phyloP scores from a whole-genome alignment of 2,888 invertebrate genomes.

The Aphrophora alni region DNA sequence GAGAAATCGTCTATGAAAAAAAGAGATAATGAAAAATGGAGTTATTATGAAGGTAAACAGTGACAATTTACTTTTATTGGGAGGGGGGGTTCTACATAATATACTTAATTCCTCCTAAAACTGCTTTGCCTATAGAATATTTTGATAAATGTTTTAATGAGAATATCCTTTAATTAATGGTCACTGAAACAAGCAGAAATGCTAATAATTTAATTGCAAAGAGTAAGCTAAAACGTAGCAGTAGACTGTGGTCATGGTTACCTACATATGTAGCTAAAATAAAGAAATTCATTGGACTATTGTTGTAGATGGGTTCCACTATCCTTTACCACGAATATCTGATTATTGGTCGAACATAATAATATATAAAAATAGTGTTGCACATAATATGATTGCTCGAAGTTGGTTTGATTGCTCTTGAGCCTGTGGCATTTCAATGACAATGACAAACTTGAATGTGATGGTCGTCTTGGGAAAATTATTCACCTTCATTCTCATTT shows the following conservation, averaged over 20 bases:
- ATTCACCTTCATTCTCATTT: neutral
- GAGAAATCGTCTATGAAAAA: no score
- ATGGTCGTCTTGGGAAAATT: neutral
- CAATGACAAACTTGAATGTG: neutral
- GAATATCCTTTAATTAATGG: no score
- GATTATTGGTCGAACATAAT: constrained; percentile 20
- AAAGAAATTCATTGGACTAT: neutral
- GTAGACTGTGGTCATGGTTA: neutral
- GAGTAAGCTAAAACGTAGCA: neutral
- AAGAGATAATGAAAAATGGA: no score
- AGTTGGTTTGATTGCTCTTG: neutral
- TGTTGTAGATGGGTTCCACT: constrained; percentile 1
- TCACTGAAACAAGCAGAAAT: no score
- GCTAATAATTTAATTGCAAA: no score
- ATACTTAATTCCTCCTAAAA: no score
- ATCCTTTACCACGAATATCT: neutral
- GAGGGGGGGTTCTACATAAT: no score
- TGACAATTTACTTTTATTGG: no score
- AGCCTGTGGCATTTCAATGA: constrained; percentile 6
- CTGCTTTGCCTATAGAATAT: no score
- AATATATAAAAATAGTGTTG: neutral
- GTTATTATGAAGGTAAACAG: no score
- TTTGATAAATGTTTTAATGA: no score
- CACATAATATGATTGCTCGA: neutral
- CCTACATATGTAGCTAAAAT: neutral